These are phyloP conservation scores for Oscheius sp. DNA, from an alignment of 2,888 invertebrate genomes.

Conservation along the genomic window DNA sequence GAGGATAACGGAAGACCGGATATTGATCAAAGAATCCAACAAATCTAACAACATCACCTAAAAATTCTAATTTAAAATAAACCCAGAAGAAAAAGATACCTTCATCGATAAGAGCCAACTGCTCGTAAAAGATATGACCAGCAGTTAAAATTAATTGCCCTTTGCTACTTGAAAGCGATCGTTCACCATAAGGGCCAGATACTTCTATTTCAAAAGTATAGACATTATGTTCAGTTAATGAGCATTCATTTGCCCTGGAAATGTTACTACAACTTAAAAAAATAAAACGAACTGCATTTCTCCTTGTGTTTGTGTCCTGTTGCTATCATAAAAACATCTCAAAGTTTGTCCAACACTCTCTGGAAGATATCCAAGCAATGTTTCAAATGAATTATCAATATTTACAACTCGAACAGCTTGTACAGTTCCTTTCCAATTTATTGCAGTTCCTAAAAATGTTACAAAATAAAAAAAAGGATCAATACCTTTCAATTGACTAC, in stretches of 20 bases:
- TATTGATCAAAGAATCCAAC: slow-evolving; percentile 68
- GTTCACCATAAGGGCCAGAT: slow-evolving; percentile 67
- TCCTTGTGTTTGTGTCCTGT: slow-evolving; percentile 37
- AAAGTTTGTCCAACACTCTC: slow-evolving; percentile 62
- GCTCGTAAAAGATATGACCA: slow-evolving; percentile 57
- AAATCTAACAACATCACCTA: slow-evolving; percentile 66
- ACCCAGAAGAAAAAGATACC: slow-evolving; percentile 32
- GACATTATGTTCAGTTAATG: slow-evolving; percentile 60
- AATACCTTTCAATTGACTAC: slow-evolving; percentile 63
- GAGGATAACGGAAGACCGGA: slow-evolving; percentile 68
- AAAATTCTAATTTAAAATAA: neutral
- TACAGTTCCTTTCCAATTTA: slow-evolving; percentile 64
- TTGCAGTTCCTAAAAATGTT: slow-evolving; percentile 51
- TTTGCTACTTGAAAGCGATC: slow-evolving; percentile 56
- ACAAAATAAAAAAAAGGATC: neutral
- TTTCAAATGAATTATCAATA: slow-evolving; percentile 68
- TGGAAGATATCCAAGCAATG: slow-evolving; percentile 66
- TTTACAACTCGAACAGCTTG: slow-evolving; percentile 61
- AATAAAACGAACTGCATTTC: slow-evolving; percentile 33
- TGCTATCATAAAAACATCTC: slow-evolving; percentile 68
- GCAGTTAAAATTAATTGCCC: slow-evolving; percentile 61
- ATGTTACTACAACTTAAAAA: neutral
- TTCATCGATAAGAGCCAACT: slow-evolving; percentile 61
- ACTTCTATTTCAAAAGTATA: slow-evolving; percentile 69
- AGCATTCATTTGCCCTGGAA: slow-evolving; percentile 55